Percentiles rank a stretch among this genome's conserved stretches.
phyloP scores from a whole-genome alignment of 2,888 invertebrate genomes.

The Ecliptopera silaceata region DNA sequence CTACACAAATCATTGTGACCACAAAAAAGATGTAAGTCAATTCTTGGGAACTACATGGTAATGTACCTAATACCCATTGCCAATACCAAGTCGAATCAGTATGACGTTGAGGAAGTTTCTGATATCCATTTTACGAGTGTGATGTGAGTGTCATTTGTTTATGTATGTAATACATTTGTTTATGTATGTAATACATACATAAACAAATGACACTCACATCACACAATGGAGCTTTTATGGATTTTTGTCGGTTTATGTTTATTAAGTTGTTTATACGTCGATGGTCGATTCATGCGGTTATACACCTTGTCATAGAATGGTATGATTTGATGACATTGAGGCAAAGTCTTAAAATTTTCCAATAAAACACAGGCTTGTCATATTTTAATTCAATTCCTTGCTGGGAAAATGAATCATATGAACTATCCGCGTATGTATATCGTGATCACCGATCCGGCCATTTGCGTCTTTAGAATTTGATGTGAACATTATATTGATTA shows the following conservation, averaged over 20 bases:
- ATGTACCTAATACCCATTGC: neutral
- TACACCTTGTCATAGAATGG: slow-evolving; percentile 7
- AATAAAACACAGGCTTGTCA: neutral
- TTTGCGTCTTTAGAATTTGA: too few relatives aligned
- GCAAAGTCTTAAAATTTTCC: neutral
- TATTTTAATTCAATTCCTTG: neutral
- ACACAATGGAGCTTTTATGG: neutral
- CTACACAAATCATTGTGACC: neutral
- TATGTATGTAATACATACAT: too few relatives aligned
- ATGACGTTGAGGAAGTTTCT: slow-evolving; percentile 13
- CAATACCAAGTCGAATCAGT: neutral
- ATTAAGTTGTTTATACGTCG: slow-evolving; percentile 15
- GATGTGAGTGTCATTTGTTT: slow-evolving; percentile 4
- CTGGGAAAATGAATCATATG: neutral
- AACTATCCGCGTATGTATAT: too few relatives aligned
- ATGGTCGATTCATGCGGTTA: slow-evolving; percentile 25
- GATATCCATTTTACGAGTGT: neutral
- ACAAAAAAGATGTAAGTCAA: neutral
- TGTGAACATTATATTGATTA: too few relatives aligned
- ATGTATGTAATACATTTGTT: too few relatives aligned
- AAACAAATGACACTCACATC: too few relatives aligned
- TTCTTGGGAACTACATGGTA: neutral
- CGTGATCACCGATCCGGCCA: too few relatives aligned
- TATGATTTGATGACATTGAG: slow-evolving; percentile 5
- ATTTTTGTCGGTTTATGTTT: slow-evolving; percentile 19